Conservation (phyloP, 2,113 vertebrate genomes). For the Menura novaehollandiae region DNA sequence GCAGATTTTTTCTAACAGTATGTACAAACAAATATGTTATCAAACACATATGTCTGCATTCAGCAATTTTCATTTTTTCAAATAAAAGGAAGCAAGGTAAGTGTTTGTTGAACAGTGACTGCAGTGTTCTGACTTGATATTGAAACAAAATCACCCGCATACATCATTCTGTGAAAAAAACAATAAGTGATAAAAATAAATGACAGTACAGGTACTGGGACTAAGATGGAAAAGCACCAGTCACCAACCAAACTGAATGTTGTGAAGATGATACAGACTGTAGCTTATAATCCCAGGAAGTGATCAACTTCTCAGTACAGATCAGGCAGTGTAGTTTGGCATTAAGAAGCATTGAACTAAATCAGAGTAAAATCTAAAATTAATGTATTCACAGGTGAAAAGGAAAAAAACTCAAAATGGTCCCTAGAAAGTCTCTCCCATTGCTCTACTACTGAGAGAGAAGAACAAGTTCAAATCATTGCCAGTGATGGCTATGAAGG, state of each 20-base stretch:
- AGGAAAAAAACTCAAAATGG: not conserved
- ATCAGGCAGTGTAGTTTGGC: not conserved
- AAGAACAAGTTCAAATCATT: not conserved
- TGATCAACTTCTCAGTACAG: not conserved
- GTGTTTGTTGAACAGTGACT: not conserved
- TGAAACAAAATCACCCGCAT: not conserved
- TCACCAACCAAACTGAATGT: not conserved
- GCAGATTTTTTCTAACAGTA: not conserved
- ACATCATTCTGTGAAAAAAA: not conserved
- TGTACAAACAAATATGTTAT: not conserved
- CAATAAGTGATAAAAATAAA: not conserved
- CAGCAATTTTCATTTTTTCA: not conserved
- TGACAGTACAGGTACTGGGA: not conserved
- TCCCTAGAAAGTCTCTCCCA: not conserved
- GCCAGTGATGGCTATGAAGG: not conserved
- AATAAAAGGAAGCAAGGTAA: not conserved
- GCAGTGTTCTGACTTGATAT: not conserved
- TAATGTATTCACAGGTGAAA: not conserved
- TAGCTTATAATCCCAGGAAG: not conserved
- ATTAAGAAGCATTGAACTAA: not conserved
- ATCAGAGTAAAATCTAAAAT: not conserved
- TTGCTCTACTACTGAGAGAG: not conserved
- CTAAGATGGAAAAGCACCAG: not conserved
- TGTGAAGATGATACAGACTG: not conserved
- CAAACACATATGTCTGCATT: not conserved